These are phyloP conservation scores for Lamellibrachia luymesi DNA, from an alignment of 1,140 invertebrate species.

Conservation along the genomic window DNA sequence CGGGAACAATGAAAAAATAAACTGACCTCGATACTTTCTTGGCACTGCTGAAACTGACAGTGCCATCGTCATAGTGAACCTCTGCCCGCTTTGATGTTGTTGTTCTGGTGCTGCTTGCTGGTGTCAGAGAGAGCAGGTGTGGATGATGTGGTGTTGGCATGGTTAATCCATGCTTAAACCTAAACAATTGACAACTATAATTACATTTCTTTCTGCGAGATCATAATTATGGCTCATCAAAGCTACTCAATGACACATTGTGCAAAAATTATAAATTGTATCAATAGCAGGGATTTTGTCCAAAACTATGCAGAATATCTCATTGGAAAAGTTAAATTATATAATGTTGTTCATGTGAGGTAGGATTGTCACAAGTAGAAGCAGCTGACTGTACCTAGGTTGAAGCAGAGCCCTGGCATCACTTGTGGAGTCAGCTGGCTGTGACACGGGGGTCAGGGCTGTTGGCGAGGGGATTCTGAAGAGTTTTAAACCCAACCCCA, in stretches of 20 bases:
- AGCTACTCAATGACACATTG: too few species aligned
- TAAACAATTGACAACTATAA: background rate
- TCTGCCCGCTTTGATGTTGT: background rate
- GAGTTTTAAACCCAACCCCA: background rate
- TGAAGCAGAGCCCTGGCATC: background rate
- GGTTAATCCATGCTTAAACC: background rate
- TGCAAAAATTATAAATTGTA: too few species aligned
- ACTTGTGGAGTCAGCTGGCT: background rate
- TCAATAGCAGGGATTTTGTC: too few species aligned
- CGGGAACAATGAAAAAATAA: background rate
- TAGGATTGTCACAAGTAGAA: too few species aligned
- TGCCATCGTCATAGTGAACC: background rate
- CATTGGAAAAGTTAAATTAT: too few species aligned
- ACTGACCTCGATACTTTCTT: conserved; percentile 5
- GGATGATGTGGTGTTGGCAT: background rate
- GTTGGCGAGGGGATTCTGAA: background rate
- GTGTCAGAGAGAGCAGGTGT: background rate
- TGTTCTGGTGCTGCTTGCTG: background rate
- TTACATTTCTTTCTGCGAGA: too few species aligned
- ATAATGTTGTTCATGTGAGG: too few species aligned
- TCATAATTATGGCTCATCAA: too few species aligned
- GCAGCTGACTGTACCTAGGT: background rate
- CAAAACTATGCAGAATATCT: too few species aligned
- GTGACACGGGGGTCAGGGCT: background rate
- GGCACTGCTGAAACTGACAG: background rate